These are phyloP conservation scores for Gonocerus acuteangulatus DNA, from an alignment of 2,888 invertebrate genomes.

Conservation along the genomic window DNA sequence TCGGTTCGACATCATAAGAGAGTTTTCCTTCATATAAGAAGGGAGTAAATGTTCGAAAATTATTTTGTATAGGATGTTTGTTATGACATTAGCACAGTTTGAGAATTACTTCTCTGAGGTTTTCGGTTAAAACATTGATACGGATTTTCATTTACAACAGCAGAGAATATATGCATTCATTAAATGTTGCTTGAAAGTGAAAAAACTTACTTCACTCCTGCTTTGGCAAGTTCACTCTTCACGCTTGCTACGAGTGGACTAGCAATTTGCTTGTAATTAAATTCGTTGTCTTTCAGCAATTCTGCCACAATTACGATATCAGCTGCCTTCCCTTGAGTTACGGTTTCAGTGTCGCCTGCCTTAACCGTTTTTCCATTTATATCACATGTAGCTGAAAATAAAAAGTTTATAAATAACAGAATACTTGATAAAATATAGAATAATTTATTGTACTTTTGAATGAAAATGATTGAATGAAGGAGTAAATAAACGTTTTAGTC, in stretches of 20 bases:
- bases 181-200: too few species aligned
- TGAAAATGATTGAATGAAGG: neutral
- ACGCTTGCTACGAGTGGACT: slow-evolving; percentile 55
- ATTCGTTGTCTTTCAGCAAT: slow-evolving; percentile 54
- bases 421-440: slow-evolving; percentile 1
- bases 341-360: slow-evolving; percentile 56
- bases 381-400: slow-evolving; percentile 45
- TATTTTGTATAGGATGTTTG: too few species aligned
- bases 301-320: slow-evolving; percentile 76
- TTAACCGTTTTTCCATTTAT: slow-evolving; percentile 46
- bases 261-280: slow-evolving; percentile 55
- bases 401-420: slow-evolving; percentile 4
- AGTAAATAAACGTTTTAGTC: neutral
- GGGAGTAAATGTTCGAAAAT: too few species aligned
- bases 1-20: too few species aligned
- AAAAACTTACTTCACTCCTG: slow-evolving; percentile 53
- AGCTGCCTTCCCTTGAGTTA: slow-evolving; percentile 63
- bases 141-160: too few species aligned
- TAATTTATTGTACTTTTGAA: too few species aligned
- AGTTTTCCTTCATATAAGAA: too few species aligned
- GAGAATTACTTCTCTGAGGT: too few species aligned
- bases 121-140: too few species aligned
- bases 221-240: slow-evolving; percentile 53
- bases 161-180: too few species aligned
- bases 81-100: too few species aligned